phyloP scores from a whole-genome alignment of 2,797 vertebrate genomes.

The Amblyraja radiata region DNA sequence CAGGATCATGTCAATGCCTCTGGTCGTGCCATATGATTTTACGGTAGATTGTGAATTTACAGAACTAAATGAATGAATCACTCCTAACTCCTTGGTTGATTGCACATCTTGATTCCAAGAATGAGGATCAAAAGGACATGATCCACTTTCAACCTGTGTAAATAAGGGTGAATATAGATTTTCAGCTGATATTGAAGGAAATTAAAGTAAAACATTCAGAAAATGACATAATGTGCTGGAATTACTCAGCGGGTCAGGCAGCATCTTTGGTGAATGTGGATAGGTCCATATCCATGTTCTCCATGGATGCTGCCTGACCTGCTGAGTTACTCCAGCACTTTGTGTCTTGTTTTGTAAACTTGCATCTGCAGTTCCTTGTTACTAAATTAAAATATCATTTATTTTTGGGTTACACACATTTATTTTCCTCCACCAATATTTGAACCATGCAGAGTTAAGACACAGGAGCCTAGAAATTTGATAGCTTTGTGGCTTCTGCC shows the following conservation, averaged over 20 bases:
- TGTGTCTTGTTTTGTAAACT: too few species aligned
- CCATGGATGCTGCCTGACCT: too few species aligned
- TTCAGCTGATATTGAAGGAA: too few species aligned
- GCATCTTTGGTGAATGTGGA: too few species aligned
- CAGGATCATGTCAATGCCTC: too few species aligned
- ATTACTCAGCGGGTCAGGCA: too few species aligned
- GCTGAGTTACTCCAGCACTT: too few species aligned
- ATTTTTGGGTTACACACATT: background rate
- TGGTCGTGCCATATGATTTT: background rate
- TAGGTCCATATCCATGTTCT: too few species aligned
- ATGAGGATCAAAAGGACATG: constrained; percentile 17
- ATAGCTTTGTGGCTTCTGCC: background rate
- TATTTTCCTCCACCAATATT: background rate
- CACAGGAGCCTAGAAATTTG: background rate
- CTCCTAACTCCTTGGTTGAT: background rate
- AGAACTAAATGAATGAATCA: constrained; percentile 3
- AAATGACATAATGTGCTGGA: too few species aligned
- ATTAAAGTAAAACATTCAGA: background rate
- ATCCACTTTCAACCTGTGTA: constrained; percentile 16
- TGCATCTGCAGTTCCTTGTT: too few species aligned
- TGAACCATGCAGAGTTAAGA: background rate
- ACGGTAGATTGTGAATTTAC: background rate
- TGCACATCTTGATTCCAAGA: background rate
- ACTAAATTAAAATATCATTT: background rate
- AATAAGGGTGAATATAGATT: background rate